These are phyloP conservation scores for Porites divaricata DNA, from an alignment of 92 coral and sea anemone species.

Conservation along the genomic window DNA sequence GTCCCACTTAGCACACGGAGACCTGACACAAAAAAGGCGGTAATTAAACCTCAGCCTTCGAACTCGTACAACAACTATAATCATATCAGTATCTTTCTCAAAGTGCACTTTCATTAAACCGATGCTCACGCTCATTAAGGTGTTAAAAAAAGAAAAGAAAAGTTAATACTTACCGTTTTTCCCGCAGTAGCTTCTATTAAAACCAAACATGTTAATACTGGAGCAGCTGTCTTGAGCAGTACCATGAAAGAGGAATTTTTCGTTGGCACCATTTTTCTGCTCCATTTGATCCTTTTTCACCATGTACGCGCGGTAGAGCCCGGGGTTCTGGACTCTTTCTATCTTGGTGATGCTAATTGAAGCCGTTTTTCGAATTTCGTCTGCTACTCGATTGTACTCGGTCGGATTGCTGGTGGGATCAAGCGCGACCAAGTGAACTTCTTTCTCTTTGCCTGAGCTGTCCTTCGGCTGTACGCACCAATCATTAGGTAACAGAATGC, in stretches of 20 bases:
- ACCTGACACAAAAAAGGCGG: no score
- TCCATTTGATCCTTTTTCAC: conserved; percentile 73
- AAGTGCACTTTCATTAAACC: no score
- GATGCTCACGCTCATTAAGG: no score
- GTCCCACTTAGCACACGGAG: no score
- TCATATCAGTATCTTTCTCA: no score
- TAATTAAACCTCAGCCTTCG: no score
- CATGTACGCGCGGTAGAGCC: conserved; percentile 49
- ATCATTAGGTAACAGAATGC: conserved; percentile 61
- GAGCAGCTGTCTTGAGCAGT: conserved; percentile 53
- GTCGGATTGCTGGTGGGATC: conserved; percentile 43
- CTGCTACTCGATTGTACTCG: conserved; percentile 63
- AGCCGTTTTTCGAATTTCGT: conserved; percentile 40
- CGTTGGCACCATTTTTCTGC: conserved; percentile 70
- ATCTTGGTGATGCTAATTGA: conserved; percentile 51
- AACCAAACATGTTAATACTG: conserved; percentile 62
- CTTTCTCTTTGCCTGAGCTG: conserved; percentile 59
- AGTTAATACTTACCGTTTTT: conserved; percentile 60
- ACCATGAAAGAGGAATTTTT: conserved; percentile 75
- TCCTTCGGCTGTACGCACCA: conserved; percentile 80
- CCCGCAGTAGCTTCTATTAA: conserved; percentile 81
- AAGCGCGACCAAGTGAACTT: conserved; percentile 65
- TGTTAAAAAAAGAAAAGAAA: no score
- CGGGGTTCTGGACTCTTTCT: conserved; percentile 80
- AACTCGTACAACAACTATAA: no score